Evolutionary conservation across 2,888 invertebrate species (phyloP), one percentile per base, ranked within the genome.

Genomic region (Doris montereyensis): DNA sequence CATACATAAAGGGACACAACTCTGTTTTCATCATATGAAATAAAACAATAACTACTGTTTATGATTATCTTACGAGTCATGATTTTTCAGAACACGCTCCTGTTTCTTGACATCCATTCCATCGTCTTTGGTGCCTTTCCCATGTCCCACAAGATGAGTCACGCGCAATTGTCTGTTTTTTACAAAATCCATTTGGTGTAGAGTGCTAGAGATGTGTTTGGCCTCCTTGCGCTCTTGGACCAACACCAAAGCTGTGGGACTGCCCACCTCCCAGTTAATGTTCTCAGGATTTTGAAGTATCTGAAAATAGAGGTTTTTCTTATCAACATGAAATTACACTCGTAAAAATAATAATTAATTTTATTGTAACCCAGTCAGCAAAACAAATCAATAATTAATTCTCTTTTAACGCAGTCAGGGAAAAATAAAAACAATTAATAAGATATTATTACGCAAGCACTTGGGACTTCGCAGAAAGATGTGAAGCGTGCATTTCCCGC

Each of bases 41-140:
- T 17, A 74, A 26, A 28, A 28, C 17, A 58, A 17, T n/a, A 26
- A 13, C 32, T 24, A 8, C 30, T 24, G 5, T 74, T 73, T 13
- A 78, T 79, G 13, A 76, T 76, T 21, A 76, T 77, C 41, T 83
- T 52, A 68, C 81, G 74, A 76, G 72, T 85, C 84, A 73, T 84
- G 78, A 77, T 84, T 83, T 26, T 86, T 84, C 17, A 89, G 80
- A 3, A 84, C 82, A 35, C 82, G 80, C 74, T 86, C 87, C 81
- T 89, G 89, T 76, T 87, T 83, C n/a, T 82, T 83, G 0, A 89
- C 88, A 35, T 78, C 84, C 89, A 89, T 89, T 21, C 89, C 89
- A n/a, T 78, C 82, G 52, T 85, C 85, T 2, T 82, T 82, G 0
- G 84, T 77, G n/a, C 84, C 84, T 0, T 83, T 84, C 17, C 89